Evolutionary conservation across 2,797 vertebrate species (phyloP), one percentile per base, ranked within the genome.

Genomic region (Parauchenoglanis punctatus): DNA sequence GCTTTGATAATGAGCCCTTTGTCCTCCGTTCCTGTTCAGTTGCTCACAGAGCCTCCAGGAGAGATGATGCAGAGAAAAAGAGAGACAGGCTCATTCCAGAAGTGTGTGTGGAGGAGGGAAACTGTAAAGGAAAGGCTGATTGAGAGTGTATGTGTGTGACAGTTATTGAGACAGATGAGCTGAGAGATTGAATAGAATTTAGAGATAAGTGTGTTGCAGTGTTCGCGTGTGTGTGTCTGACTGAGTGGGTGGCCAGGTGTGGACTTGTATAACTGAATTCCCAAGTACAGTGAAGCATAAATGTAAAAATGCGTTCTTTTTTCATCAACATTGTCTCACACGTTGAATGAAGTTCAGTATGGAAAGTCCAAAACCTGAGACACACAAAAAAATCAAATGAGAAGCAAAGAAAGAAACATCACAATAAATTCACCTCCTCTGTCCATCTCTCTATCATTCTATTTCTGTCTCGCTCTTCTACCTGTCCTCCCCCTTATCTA

Each of bases 1-100:
- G 70, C 87, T 88, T 88, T 83, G 87, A 89, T 84, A 89, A 89
- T 87, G 87, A 82, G 68, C 89, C 78, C 86, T 86, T 87, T 83
- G 88, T 87, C 78, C 84, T 70, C 70, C 72, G 49, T 67, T 85
- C 88, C 86, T 81, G 76, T 65, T 89, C 83, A 85, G 56, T 81
- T 59, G 75, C 82, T 65, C 82, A 81, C 75, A 65, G 28, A 75
- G 76, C 85, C 75, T 70, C 78, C 67, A 77, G 83, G 72, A 77
- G 70, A 87, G 88, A 87, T 83, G 81, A 83, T 83, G 84, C 86
- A 83, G 78, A 85, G 40, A 83, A 86, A 87, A 65, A 77, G 77
- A 54, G 56, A 85, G 83, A 85, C 77, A 86, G 85, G 72, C 56
- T 52, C 83, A 85, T 85, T 87, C 77, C 81, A 83, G 78, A 75